Evolutionary conservation across 37 sponge, comb jelly and placozoan species (phyloP).

Genomic region (Halichondria panicea): DNA sequence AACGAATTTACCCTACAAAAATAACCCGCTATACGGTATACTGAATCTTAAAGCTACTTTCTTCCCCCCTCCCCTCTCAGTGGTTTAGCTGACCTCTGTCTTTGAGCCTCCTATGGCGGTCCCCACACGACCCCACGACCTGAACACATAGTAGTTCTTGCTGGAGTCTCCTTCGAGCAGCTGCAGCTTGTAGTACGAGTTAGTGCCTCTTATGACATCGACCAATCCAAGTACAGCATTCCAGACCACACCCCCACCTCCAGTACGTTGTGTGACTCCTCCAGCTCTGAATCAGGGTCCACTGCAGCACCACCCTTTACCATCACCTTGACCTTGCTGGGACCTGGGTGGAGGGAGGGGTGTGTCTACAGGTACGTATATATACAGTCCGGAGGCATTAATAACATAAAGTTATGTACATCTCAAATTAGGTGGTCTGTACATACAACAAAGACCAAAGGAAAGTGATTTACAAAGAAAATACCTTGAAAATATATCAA

Average conservation of each 20-base stretch:
- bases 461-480: too few relatives aligned
- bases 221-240: conserved; percentile 97
- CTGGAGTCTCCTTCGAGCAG: conserved; percentile 73
- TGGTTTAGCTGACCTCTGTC: conserved; percentile 78
- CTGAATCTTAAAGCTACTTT: too few relatives aligned
- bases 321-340: conserved; percentile 68
- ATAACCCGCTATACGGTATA: too few relatives aligned
- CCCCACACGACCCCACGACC: conserved; percentile 98
- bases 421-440: too few relatives aligned
- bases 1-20: too few relatives aligned
- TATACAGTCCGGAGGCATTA: too few relatives aligned
- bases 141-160: conserved; percentile 73
- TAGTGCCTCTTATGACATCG: conserved; percentile 86
- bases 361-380: too few relatives aligned
- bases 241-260: conserved; percentile 69
- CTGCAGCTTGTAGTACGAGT: conserved; percentile 99
- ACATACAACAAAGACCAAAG: too few relatives aligned
- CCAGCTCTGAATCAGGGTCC: conserved; percentile 88
- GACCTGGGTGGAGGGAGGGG: too few relatives aligned
- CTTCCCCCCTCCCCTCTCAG: too few relatives aligned
- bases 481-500: too few relatives aligned
- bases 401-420: too few relatives aligned
- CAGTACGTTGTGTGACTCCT: conserved; percentile 75
- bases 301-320: conserved; percentile 90
- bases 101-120: conserved; percentile 92